phyloP scores from a whole-genome alignment of 2,888 invertebrate genomes.

The Eurytoma adleriae region DNA sequence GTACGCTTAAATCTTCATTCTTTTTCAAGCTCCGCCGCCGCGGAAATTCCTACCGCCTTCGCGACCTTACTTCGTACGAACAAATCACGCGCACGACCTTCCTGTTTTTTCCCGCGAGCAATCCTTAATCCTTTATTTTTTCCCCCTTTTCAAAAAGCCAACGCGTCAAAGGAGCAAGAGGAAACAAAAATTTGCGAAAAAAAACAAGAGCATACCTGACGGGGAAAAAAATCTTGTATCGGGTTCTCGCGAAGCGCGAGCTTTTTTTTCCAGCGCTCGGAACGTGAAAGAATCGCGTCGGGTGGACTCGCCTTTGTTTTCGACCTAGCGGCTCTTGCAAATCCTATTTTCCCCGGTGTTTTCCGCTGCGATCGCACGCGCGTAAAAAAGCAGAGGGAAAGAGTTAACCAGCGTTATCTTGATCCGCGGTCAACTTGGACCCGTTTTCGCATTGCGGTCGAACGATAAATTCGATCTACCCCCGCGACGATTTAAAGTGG shows the following conservation, averaged over 20 bases:
- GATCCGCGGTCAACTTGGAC: background rate
- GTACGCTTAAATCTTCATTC: constrained; percentile 43
- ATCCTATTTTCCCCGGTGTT: constrained; percentile 48
- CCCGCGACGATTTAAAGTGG: constrained; percentile 1
- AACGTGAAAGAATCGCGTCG: constrained; percentile 20
- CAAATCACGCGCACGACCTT: too few species aligned
- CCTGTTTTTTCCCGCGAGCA: background rate
- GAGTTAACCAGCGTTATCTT: background rate
- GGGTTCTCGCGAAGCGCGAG: background rate
- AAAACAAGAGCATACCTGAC: too few species aligned
- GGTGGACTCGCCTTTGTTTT: background rate
- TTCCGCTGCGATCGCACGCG: background rate
- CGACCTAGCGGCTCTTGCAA: constrained; percentile 14
- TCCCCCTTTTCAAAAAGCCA: background rate
- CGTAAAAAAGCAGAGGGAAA: constrained; percentile 14
- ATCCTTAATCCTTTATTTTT: background rate
- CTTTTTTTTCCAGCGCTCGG: background rate
- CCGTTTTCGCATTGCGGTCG: background rate
- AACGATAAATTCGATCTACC: constrained; percentile 18
- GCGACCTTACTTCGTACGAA: background rate
- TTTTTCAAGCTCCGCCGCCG: constrained; percentile 2
- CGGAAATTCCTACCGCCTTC: background rate
- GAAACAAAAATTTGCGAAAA: background rate
- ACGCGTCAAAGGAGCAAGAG: too few species aligned
- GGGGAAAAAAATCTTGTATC: background rate